These are phyloP conservation scores for Zelleria hepariella DNA, from an alignment of 2,888 invertebrate species.

Conservation along the genomic window DNA sequence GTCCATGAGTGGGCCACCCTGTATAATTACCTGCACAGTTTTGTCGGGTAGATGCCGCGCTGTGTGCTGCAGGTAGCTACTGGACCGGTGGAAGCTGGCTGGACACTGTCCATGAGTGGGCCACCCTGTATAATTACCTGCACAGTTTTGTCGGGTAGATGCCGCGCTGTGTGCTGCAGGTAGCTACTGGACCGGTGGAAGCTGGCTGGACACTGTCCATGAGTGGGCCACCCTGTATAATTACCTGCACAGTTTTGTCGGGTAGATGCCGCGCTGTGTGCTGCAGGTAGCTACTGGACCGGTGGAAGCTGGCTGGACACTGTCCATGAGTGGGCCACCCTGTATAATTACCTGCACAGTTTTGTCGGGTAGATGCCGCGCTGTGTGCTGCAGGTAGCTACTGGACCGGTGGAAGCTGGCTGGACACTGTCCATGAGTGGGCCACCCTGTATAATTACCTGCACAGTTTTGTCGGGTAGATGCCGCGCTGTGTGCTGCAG, in stretches of 20 bases:
- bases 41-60: not conserved
- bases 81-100: not conserved
- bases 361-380: not conserved
- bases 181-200: slow-evolving; percentile 56
- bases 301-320: not conserved
- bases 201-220: slow-evolving; percentile 83
- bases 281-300: not conserved
- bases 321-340: slow-evolving; percentile 29
- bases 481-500: not conserved
- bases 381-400: not conserved
- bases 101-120: slow-evolving; percentile 32
- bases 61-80: not conserved
- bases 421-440: slow-evolving; percentile 33
- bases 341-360: slow-evolving; percentile 21
- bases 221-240: not conserved
- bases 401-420: not conserved
- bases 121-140: too few species aligned
- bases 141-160: slow-evolving; percentile 53
- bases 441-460: slow-evolving; percentile 20
- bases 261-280: not conserved
- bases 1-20: slow-evolving; percentile 57
- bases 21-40: slow-evolving; percentile 22
- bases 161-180: slow-evolving; percentile 53
- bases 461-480: not conserved
- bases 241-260: slow-evolving; percentile 20